These are phyloP conservation scores for Parauchenoglanis punctatus DNA, from an alignment of 2,797 vertebrate genomes.

Conservation along the genomic window DNA sequence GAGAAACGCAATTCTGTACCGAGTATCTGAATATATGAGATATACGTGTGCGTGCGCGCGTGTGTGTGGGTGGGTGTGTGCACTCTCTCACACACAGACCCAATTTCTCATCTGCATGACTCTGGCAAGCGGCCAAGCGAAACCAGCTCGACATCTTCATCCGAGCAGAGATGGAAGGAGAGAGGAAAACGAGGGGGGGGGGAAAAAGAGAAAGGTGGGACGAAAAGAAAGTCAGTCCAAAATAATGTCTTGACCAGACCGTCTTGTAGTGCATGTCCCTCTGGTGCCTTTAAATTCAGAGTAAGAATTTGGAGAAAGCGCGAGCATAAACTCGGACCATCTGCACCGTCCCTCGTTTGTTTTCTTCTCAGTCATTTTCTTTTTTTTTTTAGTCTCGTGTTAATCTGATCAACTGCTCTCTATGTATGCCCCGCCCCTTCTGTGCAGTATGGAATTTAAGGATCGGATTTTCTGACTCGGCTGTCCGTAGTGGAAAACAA, in stretches of 20 bases:
- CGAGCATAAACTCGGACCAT: constrained; percentile 4
- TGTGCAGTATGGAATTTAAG: too few relatives aligned
- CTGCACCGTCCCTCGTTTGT: background rate
- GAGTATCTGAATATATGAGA: constrained; percentile 28
- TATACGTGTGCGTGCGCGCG: constrained; percentile 10
- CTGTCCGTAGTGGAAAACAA: background rate
- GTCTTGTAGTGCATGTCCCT: constrained; percentile 62
- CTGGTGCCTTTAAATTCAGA: constrained; percentile 63
- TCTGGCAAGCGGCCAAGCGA: constrained; percentile 66
- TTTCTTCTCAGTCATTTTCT: background rate
- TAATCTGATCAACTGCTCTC: background rate
- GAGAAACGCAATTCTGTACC: constrained; percentile 18
- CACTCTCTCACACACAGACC: background rate
- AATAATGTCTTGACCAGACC: constrained; percentile 64
- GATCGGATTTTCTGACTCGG: background rate
- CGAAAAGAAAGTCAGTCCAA: constrained; percentile 39
- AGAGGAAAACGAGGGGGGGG: background rate
- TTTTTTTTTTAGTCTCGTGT: background rate
- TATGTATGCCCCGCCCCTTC: background rate
- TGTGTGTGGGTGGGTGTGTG: background rate
- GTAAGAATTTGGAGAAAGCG: constrained; percentile 40
- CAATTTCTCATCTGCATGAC: constrained; percentile 53
- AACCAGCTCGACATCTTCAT: constrained; percentile 74
- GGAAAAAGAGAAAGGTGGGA: background rate
- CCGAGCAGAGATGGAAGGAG: constrained; percentile 38